A percentile compares a stretch with the other conserved stretches of the same genome.
Conservation (phyloP, 2,113 vertebrate species). For the Hippolais icterina region DNA sequence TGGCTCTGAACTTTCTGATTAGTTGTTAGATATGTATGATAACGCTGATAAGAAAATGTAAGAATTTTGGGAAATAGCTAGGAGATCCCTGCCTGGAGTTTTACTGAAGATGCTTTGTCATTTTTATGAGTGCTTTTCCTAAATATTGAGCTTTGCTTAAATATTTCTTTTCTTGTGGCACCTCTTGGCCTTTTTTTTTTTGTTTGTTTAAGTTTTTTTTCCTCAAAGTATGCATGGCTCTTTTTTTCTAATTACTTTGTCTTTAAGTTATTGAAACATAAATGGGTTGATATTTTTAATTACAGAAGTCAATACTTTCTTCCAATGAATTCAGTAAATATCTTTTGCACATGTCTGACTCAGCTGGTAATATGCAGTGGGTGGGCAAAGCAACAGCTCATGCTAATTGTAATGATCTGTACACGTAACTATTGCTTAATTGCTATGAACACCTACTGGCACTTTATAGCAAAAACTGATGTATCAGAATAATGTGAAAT, state of each 20-base stretch:
- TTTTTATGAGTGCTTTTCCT: not conserved
- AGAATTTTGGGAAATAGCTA: not conserved
- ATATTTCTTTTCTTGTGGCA: not conserved
- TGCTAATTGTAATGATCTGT: not conserved
- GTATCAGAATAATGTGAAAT: not conserved
- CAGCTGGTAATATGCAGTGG: not conserved
- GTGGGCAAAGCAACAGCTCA: not conserved
- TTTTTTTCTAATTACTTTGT: not conserved
- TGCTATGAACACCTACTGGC: not conserved
- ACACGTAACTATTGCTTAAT: not conserved
- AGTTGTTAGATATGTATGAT: not conserved
- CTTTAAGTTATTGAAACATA: not conserved
- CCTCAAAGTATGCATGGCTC: not conserved
- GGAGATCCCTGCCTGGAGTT: not conserved
- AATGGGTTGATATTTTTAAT: not conserved
- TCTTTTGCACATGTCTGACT: not conserved
- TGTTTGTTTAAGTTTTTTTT: no score
- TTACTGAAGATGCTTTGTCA: not conserved
- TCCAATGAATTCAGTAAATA: not conserved
- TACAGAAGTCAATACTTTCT: not conserved
- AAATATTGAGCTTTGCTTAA: not conserved
- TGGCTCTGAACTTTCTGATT: not conserved
- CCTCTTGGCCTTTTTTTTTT: no score
- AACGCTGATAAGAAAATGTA: not conserved
- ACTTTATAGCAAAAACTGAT: not conserved